These are phyloP conservation scores for Dromius quadrimaculatus DNA, from an alignment of 2,888 invertebrate genomes.

Conservation along the genomic window DNA sequence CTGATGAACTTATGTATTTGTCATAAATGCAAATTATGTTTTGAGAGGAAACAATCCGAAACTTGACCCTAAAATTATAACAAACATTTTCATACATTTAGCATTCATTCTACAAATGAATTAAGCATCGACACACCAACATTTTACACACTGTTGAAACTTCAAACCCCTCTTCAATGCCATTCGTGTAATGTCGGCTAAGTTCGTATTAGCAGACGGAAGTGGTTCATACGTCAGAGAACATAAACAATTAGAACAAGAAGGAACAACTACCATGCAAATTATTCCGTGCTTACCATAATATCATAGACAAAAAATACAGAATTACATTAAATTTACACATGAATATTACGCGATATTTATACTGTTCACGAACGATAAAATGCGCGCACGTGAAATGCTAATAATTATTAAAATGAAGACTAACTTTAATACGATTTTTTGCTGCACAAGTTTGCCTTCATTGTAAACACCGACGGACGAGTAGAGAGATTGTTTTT, in stretches of 20 bases:
- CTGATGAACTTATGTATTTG: too few relatives aligned
- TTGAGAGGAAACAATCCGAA: too few relatives aligned
- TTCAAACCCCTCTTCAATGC: background rate
- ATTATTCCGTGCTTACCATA: slow-evolving; percentile 46
- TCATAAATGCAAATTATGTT: too few relatives aligned
- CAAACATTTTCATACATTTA: too few relatives aligned
- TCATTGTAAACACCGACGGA: too few relatives aligned
- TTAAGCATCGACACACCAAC: background rate
- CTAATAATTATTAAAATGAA: too few relatives aligned
- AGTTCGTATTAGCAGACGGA: slow-evolving; percentile 9
- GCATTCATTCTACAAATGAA: too few relatives aligned
- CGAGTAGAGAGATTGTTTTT: too few relatives aligned
- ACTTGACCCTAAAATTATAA: too few relatives aligned
- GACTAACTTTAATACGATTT: too few relatives aligned
- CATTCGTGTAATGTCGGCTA: slow-evolving; percentile 13
- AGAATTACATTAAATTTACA: slow-evolving; percentile 32
- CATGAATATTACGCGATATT: slow-evolving; percentile 33
- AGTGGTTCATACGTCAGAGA: slow-evolving; percentile 46
- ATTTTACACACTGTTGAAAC: background rate
- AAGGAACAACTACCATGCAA: slow-evolving; percentile 35
- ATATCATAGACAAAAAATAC: slow-evolving; percentile 43
- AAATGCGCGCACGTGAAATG: slow-evolving; percentile 1
- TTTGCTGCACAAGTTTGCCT: too few relatives aligned
- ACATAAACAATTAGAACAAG: slow-evolving; percentile 46
- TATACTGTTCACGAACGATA: slow-evolving; percentile 22